Conservation (phyloP, 1,140 invertebrate genomes). For the Drosophila mojavensis region DNA sequence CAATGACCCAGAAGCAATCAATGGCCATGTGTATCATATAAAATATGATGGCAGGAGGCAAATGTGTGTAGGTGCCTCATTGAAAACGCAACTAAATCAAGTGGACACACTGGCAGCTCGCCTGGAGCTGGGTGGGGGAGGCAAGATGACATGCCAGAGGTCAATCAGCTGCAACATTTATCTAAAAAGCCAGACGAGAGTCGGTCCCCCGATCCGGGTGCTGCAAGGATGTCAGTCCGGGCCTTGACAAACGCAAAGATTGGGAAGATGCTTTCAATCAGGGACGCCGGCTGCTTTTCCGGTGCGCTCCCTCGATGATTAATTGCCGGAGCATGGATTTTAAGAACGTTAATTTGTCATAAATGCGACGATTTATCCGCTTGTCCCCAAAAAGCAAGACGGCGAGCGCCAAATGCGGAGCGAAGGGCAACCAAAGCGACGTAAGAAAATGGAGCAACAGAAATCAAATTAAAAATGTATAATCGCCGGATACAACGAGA, state of each 20-base stretch:
- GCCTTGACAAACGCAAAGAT: constrained; percentile 28
- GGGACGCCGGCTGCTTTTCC: constrained; percentile 15
- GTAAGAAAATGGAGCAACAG: constrained; percentile 52
- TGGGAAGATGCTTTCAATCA: constrained; percentile 64
- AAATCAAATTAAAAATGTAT: constrained; percentile 82
- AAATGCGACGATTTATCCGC: constrained; percentile 59
- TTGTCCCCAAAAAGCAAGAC: constrained; percentile 19
- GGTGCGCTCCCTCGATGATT: constrained; percentile 56
- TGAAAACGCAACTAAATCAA: constrained; percentile 28
- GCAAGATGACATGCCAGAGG: constrained; percentile 20
- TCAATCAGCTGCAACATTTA: constrained; percentile 48
- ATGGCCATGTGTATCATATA: constrained; percentile 28
- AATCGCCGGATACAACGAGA: constrained; percentile 56
- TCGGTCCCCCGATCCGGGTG: neutral
- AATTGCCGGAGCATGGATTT: constrained; percentile 69
- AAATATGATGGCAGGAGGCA: constrained; percentile 39
- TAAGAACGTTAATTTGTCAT: constrained; percentile 81
- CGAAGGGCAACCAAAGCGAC: neutral
- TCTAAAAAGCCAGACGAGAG: constrained; percentile 25
- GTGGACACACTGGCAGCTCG: neutral
- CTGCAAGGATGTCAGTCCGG: neutral
- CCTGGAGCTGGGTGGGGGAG: neutral
- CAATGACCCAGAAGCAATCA: constrained; percentile 23
- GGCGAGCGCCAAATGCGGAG: neutral
- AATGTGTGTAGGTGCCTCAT: constrained; percentile 10